Percentiles rank a stretch among this genome's conserved stretches.
Conservation (phyloP, 2,113 vertebrate species). For the Petromus typicus region DNA sequence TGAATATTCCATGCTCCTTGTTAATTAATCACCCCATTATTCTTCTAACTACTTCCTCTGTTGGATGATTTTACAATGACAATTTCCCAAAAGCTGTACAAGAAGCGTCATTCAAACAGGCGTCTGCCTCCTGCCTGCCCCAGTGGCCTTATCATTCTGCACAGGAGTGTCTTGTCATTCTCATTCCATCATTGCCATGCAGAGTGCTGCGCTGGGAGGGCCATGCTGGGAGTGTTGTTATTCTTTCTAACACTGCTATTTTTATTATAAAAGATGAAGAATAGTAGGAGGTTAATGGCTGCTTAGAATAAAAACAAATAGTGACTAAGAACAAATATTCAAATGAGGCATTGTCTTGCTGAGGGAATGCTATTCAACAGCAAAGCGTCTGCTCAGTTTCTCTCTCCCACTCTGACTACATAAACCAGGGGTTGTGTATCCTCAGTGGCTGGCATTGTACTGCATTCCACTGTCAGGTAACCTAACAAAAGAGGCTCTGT, state of each 20-base stretch:
- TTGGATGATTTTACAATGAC: neutral
- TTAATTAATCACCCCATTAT: conserved; percentile 24
- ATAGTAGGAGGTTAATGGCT: conserved; percentile 80
- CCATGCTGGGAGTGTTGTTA: conserved; percentile 61
- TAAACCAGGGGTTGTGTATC: neutral
- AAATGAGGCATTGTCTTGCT: conserved; percentile 69
- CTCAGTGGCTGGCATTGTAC: neutral
- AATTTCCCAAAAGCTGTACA: neutral
- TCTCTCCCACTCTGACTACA: neutral
- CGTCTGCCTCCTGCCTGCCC: neutral
- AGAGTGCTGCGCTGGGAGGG: conserved; percentile 13
- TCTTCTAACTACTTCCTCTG: conserved; percentile 4
- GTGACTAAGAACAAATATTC: conserved; percentile 75
- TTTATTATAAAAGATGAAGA: conserved; percentile 80
- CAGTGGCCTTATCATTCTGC: conserved; percentile 27
- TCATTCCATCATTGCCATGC: conserved; percentile 53
- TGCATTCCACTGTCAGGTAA: neutral
- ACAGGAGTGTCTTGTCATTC: conserved; percentile 57
- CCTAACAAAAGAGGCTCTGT: neutral
- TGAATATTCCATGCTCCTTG: neutral
- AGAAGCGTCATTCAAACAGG: conserved; percentile 26
- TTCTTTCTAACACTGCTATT: conserved; percentile 65
- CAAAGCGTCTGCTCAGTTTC: neutral
- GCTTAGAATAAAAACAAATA: conserved; percentile 82
- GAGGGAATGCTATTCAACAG: conserved; percentile 59